A percentile compares a stretch with the other conserved stretches of the same genome.
Evolutionary conservation across 2,888 invertebrate species (phyloP).

Genomic region (Drosophila anceps): DNA sequence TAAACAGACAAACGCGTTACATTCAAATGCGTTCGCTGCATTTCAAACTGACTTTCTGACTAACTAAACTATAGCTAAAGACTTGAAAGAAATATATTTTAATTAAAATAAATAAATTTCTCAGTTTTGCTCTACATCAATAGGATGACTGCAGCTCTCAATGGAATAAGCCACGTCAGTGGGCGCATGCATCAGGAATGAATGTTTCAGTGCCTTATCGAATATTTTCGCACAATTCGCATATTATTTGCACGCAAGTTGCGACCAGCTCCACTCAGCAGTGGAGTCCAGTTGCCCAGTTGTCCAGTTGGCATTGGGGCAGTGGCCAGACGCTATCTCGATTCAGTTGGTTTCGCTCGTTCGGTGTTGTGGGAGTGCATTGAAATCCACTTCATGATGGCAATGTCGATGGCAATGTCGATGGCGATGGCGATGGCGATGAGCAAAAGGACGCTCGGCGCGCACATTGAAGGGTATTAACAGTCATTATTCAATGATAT

Average conservation of each 20-base stretch:
- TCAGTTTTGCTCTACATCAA: not conserved
- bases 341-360: slow-evolving; percentile 41
- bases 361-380: slow-evolving; percentile 65
- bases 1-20: slow-evolving; percentile 36
- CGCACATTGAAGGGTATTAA: slow-evolving; percentile 84
- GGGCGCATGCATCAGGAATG: slow-evolving; percentile 24
- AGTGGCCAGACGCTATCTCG: slow-evolving; percentile 48
- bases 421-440: slow-evolving; percentile 14
- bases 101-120: not conserved
- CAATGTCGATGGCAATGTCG: slow-evolving; percentile 19
- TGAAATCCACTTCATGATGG: slow-evolving; percentile 78
- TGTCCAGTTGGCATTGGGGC: slow-evolving; percentile 10
- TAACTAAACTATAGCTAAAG: not conserved
- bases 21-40: slow-evolving; percentile 19
- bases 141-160: not conserved
- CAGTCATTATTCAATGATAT: slow-evolving; percentile 85
- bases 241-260: slow-evolving; percentile 65
- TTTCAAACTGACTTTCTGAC: too few relatives aligned
- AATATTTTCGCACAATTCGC: slow-evolving; percentile 78
- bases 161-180: slow-evolving; percentile 53
- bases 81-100: not conserved
- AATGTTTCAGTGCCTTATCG: slow-evolving; percentile 73
- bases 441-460: slow-evolving; percentile 28
- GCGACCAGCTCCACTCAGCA: slow-evolving; percentile 7
- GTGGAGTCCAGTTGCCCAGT: slow-evolving; percentile 9